These are phyloP conservation scores for Drosophila ananassae DNA, from an alignment of 1,140 invertebrate species.

Conservation along the genomic window DNA sequence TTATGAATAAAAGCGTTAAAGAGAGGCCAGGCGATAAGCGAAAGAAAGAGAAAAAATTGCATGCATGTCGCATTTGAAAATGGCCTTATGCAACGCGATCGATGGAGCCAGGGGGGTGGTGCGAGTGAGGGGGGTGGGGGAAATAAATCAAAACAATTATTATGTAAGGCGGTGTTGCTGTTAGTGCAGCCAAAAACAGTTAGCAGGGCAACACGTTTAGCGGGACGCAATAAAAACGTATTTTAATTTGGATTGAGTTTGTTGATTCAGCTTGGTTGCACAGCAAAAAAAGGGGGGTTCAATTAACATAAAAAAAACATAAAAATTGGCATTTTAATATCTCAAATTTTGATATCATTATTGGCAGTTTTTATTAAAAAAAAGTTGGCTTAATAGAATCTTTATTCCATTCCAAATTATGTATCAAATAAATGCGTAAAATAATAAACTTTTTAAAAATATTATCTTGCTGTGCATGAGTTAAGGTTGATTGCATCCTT, in stretches of 20 bases:
- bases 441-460: neutral
- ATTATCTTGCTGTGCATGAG: constrained; percentile 1
- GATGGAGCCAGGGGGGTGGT: neutral
- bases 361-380: too few relatives aligned
- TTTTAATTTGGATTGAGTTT: constrained; percentile 64
- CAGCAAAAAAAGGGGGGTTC: neutral
- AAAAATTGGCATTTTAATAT: neutral
- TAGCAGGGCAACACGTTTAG: constrained; percentile 62
- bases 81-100: constrained; percentile 60
- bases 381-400: neutral
- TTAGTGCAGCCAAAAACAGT: constrained; percentile 53
- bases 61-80: constrained; percentile 77
- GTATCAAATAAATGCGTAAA: too few relatives aligned
- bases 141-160: constrained; percentile 77
- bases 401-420: neutral
- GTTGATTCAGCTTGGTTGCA: constrained; percentile 35
- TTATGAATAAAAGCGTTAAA: constrained; percentile 51
- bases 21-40: constrained; percentile 28
- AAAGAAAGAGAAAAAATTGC: constrained; percentile 56
- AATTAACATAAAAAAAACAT: too few relatives aligned
- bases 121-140: constrained; percentile 16
- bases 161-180: constrained; percentile 67
- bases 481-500: constrained; percentile 25
- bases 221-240: constrained; percentile 41
- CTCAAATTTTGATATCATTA: too few relatives aligned